Conservation (phyloP, 2,797 vertebrate genomes). For the Scleropages formosus region DNA sequence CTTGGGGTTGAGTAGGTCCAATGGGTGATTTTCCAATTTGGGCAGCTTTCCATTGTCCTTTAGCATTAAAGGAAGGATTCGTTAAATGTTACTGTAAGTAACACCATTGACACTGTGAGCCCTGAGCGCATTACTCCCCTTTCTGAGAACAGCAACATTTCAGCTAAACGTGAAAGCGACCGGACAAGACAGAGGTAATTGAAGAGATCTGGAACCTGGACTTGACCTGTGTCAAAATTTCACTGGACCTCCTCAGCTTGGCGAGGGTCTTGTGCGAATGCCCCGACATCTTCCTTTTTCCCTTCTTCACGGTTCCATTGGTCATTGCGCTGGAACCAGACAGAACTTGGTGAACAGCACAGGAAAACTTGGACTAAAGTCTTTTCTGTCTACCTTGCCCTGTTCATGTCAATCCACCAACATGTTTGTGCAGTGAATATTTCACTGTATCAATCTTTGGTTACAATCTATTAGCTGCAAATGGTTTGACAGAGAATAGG, state of each 20-base stretch:
- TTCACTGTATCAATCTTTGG: no score
- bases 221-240: conserved; percentile 79
- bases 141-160: no score
- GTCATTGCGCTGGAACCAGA: conserved; percentile 69
- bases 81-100: no score
- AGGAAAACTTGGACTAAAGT: neutral
- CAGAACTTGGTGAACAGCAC: neutral
- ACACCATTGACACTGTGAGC: no score
- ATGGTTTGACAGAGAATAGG: no score
- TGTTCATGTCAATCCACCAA: neutral
- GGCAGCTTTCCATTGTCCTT: conserved; percentile 74
- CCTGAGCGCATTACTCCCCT: no score
- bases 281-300: conserved; percentile 82
- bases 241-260: conserved; percentile 76
- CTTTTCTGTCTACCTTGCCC: no score
- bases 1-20: conserved; percentile 80
- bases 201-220: conserved; percentile 2
- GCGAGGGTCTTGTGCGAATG: conserved; percentile 82
- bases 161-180: no score
- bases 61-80: no score
- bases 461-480: no score
- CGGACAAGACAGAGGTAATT: no score
- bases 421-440: no score
- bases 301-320: conserved; percentile 85
- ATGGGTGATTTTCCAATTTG: conserved; percentile 67